Base-by-base conservation (phyloP, 2,113 vertebrate species). In the Osmerus mordax region DNA sequence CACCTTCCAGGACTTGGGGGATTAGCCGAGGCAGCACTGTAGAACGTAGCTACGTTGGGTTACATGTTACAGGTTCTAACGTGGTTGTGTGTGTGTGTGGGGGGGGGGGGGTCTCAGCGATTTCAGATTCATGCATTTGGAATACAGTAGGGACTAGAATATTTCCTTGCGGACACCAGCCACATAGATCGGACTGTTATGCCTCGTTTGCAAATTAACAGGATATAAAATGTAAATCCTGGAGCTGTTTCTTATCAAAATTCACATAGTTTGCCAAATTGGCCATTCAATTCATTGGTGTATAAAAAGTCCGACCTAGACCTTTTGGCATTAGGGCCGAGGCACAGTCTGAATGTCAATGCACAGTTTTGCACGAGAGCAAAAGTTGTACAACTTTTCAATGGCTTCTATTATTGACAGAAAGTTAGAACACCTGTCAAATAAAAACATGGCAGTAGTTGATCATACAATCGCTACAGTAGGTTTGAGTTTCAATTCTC, bases 311-410 rank as follows among this genome's bases (percentile, higher is more conserved):
- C 29, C 29, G 14, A 18, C 28, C 15, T 14, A 79, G 78, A 84
- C 80, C 78, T 85, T 5, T 78, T 84, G 78, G 83, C 80, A 76
- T 71, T 41, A 4, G 73, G 54, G 12, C 41, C 21, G 71, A 41
- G 36, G 60, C 65, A 13, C 41, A n/a, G 28, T 54, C 29, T 74
- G 81, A 79, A 85, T 84, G 41, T 65, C 79, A 81, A 81, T 81
- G 67, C n/a, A 11, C 52, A 65, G 29, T 69, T 72, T 81, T 65
- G 23, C 53, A 53, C 12, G 16, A 74, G 9, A 63, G 64, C 63
- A 54, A 16, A 72, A 67, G 29, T 71, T 63, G 36, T 54, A 16
- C 51, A 68, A 68, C 65, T 78, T 28, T 51, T 72, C 29, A 23
- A 62, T 36, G 54, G 6, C 36, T 41, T 4, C 36, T 32, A 32